Conservation (phyloP, 2,113 vertebrate species). For the Cavia aperea region DNA sequence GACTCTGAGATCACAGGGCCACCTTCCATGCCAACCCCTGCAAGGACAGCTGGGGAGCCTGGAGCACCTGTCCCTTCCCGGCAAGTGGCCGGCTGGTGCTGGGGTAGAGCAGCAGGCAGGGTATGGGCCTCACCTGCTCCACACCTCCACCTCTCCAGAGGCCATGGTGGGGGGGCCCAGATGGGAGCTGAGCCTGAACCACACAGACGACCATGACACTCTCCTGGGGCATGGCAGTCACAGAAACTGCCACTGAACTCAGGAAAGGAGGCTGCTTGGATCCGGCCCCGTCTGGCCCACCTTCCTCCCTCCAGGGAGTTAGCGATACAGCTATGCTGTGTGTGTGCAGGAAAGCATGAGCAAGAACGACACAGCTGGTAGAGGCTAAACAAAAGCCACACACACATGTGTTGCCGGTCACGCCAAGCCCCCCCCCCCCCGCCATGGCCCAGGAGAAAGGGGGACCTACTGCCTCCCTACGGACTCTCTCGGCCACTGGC, state of each 20-base stretch:
- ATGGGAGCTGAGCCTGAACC: background rate
- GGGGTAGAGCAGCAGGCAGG: background rate
- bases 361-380: background rate
- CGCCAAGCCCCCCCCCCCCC: too few relatives aligned
- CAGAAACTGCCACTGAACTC: background rate
- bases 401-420: background rate
- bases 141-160: background rate
- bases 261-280: background rate
- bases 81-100: background rate
- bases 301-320: background rate
- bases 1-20: background rate
- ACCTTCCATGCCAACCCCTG: background rate
- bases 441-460: background rate
- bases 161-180: background rate
- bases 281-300: too few relatives aligned
- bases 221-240: background rate
- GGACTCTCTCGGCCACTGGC: background rate
- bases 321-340: background rate
- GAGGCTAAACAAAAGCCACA: background rate
- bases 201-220: background rate
- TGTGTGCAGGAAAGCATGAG: background rate
- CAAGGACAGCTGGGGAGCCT: background rate
- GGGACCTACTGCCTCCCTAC: too few relatives aligned
- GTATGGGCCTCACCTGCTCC: background rate
- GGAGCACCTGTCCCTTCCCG: accelerated